phyloP scores from a whole-genome alignment of 2,888 invertebrate genomes.

The Scaptomyza cyrtandrae region DNA sequence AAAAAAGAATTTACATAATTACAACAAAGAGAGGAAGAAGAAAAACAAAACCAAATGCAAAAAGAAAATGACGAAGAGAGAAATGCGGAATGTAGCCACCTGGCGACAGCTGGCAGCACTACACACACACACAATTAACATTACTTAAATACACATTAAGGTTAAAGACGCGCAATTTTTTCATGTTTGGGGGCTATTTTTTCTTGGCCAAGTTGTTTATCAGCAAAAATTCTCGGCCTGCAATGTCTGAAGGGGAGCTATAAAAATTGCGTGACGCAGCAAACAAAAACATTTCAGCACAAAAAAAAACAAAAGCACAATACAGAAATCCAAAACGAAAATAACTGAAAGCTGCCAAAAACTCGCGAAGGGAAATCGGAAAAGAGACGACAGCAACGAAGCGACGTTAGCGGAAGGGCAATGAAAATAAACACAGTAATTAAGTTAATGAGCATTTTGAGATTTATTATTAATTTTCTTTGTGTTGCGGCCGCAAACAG shows the following conservation, averaged over 20 bases:
- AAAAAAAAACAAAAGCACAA: not conserved
- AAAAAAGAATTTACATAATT: constrained; percentile 53
- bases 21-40: constrained; percentile 39
- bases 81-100: constrained; percentile 32
- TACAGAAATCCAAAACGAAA: constrained; percentile 4
- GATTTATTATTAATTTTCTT: constrained; percentile 81
- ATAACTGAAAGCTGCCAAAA: not conserved
- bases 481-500: constrained; percentile 22
- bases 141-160: constrained; percentile 82
- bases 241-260: constrained; percentile 31
- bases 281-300: constrained; percentile 62
- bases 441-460: constrained; percentile 82
- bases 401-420: constrained; percentile 69
- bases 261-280: constrained; percentile 79
- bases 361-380: constrained; percentile 33
- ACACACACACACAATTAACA: constrained; percentile 74
- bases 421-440: constrained; percentile 82
- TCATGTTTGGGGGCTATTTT: constrained; percentile 75
- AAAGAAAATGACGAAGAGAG: constrained; percentile 3
- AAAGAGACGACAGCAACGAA: constrained; percentile 19
- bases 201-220: constrained; percentile 64
- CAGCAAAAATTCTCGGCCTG: constrained; percentile 33
- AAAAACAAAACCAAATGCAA: constrained; percentile 27
- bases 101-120: constrained; percentile 60
- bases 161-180: constrained; percentile 76